phyloP scores from a whole-genome alignment of 2,113 vertebrate genomes.

The Oncorhynchus gorbuscha region DNA sequence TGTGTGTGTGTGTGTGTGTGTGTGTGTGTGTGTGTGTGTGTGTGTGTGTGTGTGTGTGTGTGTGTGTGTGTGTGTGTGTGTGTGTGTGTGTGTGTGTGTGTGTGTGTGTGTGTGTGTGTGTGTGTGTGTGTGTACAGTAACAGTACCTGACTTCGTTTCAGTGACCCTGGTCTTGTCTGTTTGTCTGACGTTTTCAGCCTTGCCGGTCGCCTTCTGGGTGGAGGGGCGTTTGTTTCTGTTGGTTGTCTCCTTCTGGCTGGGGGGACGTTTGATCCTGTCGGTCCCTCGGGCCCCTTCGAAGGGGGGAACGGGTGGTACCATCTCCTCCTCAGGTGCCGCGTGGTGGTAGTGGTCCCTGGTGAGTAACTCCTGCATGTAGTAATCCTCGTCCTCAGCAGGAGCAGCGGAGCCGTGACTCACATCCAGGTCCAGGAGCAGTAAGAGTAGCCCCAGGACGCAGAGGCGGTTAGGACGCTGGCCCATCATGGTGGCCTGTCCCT shows the following conservation, averaged over 20 bases:
- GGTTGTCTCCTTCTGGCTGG: conserved; percentile 70
- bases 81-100: conserved; percentile 1
- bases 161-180: conserved; percentile 64
- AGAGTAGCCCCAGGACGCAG: conserved; percentile 65
- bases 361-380: conserved; percentile 85
- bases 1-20: too few relatives aligned
- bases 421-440: conserved; percentile 50
- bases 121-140: conserved; percentile 12
- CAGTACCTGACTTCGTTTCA: conserved; percentile 79
- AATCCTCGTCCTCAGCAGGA: conserved; percentile 78
- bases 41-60: too few relatives aligned
- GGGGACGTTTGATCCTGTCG: conserved; percentile 17
- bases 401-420: conserved; percentile 49
- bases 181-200: conserved; percentile 63
- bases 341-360: conserved; percentile 78
- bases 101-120: not conserved
- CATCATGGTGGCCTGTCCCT: conserved; percentile 36
- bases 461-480: conserved; percentile 51
- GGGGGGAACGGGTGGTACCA: conserved; percentile 51
- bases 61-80: too few relatives aligned
- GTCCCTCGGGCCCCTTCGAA: not conserved
- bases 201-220: conserved; percentile 73
- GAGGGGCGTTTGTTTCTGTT: conserved; percentile 37
- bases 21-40: too few relatives aligned
- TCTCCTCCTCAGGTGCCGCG: conserved; percentile 64